Evolutionary conservation across 2,113 vertebrate species (phyloP).

Genomic region (Leptodactylus fuscus): DNA sequence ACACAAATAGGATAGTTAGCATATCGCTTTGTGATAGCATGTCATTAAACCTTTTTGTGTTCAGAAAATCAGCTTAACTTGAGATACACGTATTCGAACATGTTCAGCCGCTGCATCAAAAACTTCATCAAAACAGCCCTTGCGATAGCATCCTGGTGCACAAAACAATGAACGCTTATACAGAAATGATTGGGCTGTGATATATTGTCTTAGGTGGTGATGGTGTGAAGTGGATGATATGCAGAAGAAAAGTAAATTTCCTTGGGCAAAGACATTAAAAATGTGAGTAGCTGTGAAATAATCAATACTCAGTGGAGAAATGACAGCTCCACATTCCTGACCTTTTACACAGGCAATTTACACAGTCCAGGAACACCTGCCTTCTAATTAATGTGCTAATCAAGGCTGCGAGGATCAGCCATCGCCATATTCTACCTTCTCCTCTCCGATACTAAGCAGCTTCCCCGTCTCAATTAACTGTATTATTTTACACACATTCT

Average conservation of each 20-base stretch:
- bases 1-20: too few species aligned
- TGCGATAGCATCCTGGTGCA: not conserved
- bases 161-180: not conserved
- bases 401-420: slow-evolving; percentile 67
- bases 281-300: slow-evolving; percentile 68
- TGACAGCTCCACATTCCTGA: slow-evolving; percentile 72
- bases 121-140: too few species aligned
- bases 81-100: too few species aligned
- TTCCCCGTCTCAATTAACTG: slow-evolving; percentile 72
- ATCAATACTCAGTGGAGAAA: slow-evolving; percentile 68
- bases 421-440: slow-evolving; percentile 56
- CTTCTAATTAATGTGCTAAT: slow-evolving; percentile 80
- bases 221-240: slow-evolving; percentile 21
- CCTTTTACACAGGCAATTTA: slow-evolving; percentile 75
- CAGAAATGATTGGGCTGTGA: not conserved
- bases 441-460: slow-evolving; percentile 62
- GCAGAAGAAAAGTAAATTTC: slow-evolving; percentile 28
- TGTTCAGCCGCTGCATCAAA: too few species aligned
- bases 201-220: not conserved
- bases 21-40: too few species aligned
- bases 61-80: too few species aligned
- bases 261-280: slow-evolving; percentile 65
- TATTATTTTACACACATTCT: slow-evolving; percentile 70
- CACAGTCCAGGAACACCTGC: slow-evolving; percentile 72
- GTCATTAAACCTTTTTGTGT: too few species aligned